phyloP scores from a whole-genome alignment of 1,140 invertebrate species.

The Whitmania pigra region DNA sequence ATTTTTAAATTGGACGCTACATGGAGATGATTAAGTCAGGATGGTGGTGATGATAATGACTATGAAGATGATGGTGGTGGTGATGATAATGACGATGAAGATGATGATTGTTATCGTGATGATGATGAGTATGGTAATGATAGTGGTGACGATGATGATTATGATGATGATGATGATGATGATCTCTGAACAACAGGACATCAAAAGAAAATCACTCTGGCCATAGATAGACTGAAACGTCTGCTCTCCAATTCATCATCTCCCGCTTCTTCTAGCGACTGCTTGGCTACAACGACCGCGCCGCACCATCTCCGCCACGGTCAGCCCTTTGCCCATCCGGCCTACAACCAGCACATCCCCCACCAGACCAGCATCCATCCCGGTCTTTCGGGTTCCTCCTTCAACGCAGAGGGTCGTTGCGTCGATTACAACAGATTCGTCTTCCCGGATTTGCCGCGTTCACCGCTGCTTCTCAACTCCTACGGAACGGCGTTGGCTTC shows the following conservation, averaged over 20 bases:
- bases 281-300: conserved; percentile 31
- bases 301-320: conserved; percentile 46
- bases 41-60: background rate
- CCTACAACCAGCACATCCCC: conserved; percentile 56
- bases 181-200: conserved; percentile 57
- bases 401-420: too few species aligned
- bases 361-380: too few species aligned
- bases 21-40: background rate
- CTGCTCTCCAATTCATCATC: conserved; percentile 23
- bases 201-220: conserved; percentile 92
- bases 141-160: background rate
- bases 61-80: background rate
- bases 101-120: background rate
- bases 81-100: background rate
- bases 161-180: conserved; percentile 1
- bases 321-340: conserved; percentile 32
- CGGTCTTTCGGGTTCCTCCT: too few species aligned
- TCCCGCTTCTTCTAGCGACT: too few species aligned
- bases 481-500: background rate
- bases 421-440: background rate
- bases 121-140: background rate
- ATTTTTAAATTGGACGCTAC: too few species aligned
- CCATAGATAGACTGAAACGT: conserved; percentile 81
- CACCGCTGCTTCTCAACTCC: conserved; percentile 13
- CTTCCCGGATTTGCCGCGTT: background rate